phyloP scores from a whole-genome alignment of 1,140 invertebrate species.

The Drosophila sulfurigaster region DNA sequence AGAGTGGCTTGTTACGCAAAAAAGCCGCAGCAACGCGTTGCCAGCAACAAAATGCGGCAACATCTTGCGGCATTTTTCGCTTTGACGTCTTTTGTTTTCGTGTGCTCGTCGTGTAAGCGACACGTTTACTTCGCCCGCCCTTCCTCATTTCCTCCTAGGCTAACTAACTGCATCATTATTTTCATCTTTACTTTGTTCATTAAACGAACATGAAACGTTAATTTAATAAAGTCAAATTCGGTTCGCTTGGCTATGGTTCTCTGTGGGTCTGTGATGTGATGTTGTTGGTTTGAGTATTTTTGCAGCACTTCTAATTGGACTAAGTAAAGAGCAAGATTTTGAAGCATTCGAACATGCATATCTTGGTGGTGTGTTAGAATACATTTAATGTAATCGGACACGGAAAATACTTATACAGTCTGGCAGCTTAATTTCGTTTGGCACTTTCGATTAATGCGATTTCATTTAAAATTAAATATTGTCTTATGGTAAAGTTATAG shows the following conservation, averaged over 20 bases:
- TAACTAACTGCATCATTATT: conserved; percentile 76
- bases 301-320: conserved; percentile 66
- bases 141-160: neutral
- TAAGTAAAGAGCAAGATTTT: conserved; percentile 39
- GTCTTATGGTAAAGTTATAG: no score
- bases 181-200: conserved; percentile 81
- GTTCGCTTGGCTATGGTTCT: conserved; percentile 31
- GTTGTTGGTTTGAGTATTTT: neutral
- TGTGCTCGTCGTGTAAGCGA: conserved; percentile 64
- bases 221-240: conserved; percentile 81
- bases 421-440: no score
- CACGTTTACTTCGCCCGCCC: conserved; percentile 55
- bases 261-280: neutral
- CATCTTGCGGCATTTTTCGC: conserved; percentile 81
- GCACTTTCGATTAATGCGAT: no score
- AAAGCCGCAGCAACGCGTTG: conserved; percentile 60
- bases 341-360: conserved; percentile 24
- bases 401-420: no score
- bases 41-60: conserved; percentile 59
- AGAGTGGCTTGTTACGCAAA: conserved; percentile 81
- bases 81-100: conserved; percentile 76
- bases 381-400: neutral
- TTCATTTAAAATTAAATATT: no score
- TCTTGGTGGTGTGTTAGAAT: neutral
- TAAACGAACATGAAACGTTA: conserved; percentile 84